Evolutionary conservation across 2,113 vertebrate species (phyloP).

Genomic region (Leuciscus idus): DNA sequence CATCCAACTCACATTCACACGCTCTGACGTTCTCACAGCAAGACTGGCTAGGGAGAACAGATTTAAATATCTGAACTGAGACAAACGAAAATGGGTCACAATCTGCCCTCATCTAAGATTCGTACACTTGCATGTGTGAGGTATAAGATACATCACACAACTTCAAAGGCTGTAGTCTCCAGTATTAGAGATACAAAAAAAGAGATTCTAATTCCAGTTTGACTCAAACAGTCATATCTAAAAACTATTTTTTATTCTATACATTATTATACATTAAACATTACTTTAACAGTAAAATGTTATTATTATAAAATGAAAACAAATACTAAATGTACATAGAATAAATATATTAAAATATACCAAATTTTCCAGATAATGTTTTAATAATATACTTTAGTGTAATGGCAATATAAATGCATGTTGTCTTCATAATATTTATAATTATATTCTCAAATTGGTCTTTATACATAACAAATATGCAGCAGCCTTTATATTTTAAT

Average conservation of each 20-base stretch:
- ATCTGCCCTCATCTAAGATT: slow-evolving; percentile 54
- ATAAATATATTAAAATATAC: too few species aligned
- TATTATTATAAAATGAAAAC: too few species aligned
- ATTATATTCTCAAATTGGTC: too few species aligned
- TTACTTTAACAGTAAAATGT: background rate
- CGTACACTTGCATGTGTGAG: slow-evolving; percentile 29
- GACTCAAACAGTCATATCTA: too few species aligned
- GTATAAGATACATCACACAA: slow-evolving; percentile 3
- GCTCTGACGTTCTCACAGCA: background rate
- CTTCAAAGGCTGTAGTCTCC: slow-evolving; percentile 1
- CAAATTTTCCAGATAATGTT: too few species aligned
- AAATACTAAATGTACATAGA: too few species aligned
- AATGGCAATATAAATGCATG: too few species aligned
- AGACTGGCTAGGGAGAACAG: slow-evolving; percentile 23
- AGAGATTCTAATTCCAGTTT: background rate
- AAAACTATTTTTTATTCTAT: too few species aligned
- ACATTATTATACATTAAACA: background rate
- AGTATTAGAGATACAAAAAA: background rate
- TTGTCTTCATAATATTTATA: too few species aligned
- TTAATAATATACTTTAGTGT: too few species aligned
- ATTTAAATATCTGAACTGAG: slow-evolving; percentile 47
- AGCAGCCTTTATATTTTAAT: too few species aligned
- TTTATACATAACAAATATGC: too few species aligned
- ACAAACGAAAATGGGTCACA: slow-evolving; percentile 56
- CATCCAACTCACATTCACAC: slow-evolving; percentile 22